phyloP scores from a whole-genome alignment of 2,113 vertebrate genomes.

The Platanista minor region DNA sequence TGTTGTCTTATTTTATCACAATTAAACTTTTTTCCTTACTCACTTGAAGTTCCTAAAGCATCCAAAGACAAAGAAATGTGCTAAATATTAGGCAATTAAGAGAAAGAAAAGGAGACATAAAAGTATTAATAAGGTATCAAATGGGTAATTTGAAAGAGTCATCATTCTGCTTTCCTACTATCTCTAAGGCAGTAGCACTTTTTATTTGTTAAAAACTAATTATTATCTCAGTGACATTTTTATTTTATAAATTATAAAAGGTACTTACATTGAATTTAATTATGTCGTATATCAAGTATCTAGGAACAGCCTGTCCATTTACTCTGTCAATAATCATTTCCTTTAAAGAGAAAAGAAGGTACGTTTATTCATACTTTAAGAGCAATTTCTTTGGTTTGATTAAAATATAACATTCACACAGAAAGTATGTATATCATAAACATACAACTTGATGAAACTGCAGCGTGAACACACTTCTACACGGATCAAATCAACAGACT shows the following conservation, averaged over 20 bases:
- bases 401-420: background rate
- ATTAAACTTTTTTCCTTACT: slow-evolving; percentile 6
- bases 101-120: background rate
- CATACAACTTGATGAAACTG: background rate
- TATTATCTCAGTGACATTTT: background rate
- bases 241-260: slow-evolving; percentile 39
- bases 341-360: slow-evolving; percentile 82
- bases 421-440: background rate
- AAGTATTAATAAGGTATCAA: background rate
- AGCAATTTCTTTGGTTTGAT: background rate
- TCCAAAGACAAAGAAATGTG: slow-evolving; percentile 12
- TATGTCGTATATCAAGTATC: slow-evolving; percentile 99
- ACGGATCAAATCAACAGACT: background rate
- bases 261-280: slow-evolving; percentile 98
- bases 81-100: background rate
- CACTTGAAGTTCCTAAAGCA: slow-evolving; percentile 9
- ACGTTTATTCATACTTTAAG: slow-evolving; percentile 24
- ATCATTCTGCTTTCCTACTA: slow-evolving; percentile 16
- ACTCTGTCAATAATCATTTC: slow-evolving; percentile 99
- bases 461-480: background rate
- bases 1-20: background rate
- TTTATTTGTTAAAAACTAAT: slow-evolving; percentile 8
- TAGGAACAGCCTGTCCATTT: slow-evolving; percentile 94
- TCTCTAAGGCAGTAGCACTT: background rate
- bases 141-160: background rate